Conservation (phyloP, 2,888 invertebrate species). For the Unio delphinus region DNA sequence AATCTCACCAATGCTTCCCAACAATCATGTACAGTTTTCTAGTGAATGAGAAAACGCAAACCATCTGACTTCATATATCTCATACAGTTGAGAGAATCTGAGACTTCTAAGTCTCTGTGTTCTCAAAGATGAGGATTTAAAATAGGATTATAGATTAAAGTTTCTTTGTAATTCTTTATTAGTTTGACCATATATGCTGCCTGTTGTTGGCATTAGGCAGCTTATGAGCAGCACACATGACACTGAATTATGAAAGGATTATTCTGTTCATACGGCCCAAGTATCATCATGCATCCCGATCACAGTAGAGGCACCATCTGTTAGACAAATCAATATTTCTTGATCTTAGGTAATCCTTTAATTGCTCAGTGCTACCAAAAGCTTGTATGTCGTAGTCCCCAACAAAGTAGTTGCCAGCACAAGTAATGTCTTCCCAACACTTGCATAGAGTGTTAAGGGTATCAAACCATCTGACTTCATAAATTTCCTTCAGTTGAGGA, state of each 20-base stretch:
- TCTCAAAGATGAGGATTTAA: conserved; percentile 1
- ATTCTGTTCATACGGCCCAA: background rate
- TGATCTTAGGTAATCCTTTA: too few relatives aligned
- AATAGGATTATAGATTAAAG: too few relatives aligned
- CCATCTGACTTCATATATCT: conserved; percentile 11
- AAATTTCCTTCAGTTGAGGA: conserved; percentile 10
- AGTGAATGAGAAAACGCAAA: conserved; percentile 8
- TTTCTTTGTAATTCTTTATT: too few relatives aligned
- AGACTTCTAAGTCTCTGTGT: conserved; percentile 6
- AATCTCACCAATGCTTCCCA: conserved; percentile 12
- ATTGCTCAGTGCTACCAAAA: too few relatives aligned
- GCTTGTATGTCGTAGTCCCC: too few relatives aligned
- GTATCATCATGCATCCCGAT: conserved; percentile 3
- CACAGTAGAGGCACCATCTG: background rate
- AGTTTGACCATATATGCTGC: conserved; percentile 5
- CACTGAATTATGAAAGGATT: conserved; percentile 8
- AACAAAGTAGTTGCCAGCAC: background rate
- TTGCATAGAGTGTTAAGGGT: conserved; percentile 3
- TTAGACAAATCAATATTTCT: too few relatives aligned
- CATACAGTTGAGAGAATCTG: conserved; percentile 11
- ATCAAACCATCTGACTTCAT: conserved; percentile 10
- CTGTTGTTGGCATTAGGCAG: conserved; percentile 5
- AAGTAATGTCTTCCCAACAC: conserved; percentile 11
- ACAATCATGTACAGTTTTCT: conserved; percentile 3
- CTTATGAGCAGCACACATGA: conserved; percentile 14